Conservation (phyloP, 1,140 invertebrate species). For the Drosophila funebris region DNA sequence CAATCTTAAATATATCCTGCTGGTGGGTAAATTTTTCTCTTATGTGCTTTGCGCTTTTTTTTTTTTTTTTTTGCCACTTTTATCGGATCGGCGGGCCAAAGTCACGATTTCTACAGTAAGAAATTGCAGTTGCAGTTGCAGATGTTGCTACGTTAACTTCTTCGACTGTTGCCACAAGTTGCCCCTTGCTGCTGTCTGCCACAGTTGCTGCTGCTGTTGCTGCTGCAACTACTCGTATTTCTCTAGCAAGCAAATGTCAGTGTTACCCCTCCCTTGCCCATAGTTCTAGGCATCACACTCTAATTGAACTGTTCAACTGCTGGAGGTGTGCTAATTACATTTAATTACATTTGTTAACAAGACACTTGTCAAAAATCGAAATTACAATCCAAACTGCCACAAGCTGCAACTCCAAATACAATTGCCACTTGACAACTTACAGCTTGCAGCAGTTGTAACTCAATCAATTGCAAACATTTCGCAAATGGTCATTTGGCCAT, state of each 20-base stretch:
- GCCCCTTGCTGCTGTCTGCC: too few species aligned
- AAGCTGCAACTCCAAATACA: neutral
- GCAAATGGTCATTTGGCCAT: conserved; percentile 26
- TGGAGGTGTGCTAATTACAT: conserved; percentile 55
- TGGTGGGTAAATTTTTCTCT: conserved; percentile 80
- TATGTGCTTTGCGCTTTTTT: conserved; percentile 51
- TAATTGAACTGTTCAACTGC: conserved; percentile 61
- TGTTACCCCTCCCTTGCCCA: neutral
- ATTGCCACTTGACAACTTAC: conserved; percentile 2
- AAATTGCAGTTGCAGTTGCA: conserved; percentile 52
- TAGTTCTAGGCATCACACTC: conserved; percentile 3
- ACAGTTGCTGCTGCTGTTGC: neutral
- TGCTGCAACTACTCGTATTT: conserved; percentile 8
- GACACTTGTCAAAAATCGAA: conserved; percentile 54
- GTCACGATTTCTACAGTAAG: conserved; percentile 73
- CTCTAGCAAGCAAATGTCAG: conserved; percentile 23
- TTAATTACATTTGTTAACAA: conserved; percentile 74
- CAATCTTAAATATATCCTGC: conserved; percentile 82
- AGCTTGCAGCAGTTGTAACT: conserved; percentile 32
- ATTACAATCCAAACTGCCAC: neutral
- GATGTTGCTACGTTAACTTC: conserved; percentile 14
- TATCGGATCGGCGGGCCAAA: conserved; percentile 76
- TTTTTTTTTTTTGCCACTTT: conserved; percentile 29
- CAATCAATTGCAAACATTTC: conserved; percentile 37
- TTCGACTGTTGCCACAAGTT: neutral